Base-by-base conservation (phyloP, 2,797 vertebrate species). In the Chloroceryle amazona region DNA sequence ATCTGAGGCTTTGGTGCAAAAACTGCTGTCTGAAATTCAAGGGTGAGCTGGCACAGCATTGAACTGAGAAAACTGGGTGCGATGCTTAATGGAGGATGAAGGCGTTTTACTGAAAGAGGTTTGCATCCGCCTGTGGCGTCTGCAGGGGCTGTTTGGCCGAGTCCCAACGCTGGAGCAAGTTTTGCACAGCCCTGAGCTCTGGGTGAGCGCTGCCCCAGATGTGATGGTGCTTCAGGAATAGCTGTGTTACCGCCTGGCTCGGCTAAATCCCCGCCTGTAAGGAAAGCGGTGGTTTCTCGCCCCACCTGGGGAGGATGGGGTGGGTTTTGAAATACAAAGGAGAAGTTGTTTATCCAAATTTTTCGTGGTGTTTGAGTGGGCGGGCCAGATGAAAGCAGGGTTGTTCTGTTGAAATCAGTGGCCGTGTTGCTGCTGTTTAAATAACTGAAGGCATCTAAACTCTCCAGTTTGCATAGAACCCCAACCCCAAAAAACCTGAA, bases 291-390 rank as follows among this genome's bases (percentile, higher is more conserved):
- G 1, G 2, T 79, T 93, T 58, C 62, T 70, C 31, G 94, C 73
- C 17, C 35, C 15, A 10, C 52, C 21, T 17, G 25, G 78, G 51
- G 65, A 94, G 49, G 63, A 52, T n/a, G 68, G 89, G 49, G 75
- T 81, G 72, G 83, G 71, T 68, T 93, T 87, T 72, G 57, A 86
- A 90, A 70, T 28, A 37, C 26, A 96, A 95, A 90, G 63, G 39
- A 90, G 86, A 90, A 86, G 42, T 90, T 96, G 93, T 95, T 86
- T 86, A 65, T 81, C 37, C 73, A 60, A 28, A 70, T 72, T 84
- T 91, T 95, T 94, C 58, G 18, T 91, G 0, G 0, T 35, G 42
- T 93, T 88, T 46, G 52, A 89, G 91, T 94, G 62, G 95, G 94
- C 79, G 63, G 63, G 55, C 47, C 28, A 31, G 60, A 86, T 95